phyloP scores from a whole-genome alignment of 2,113 vertebrate genomes.

The Aramus guarauna region DNA sequence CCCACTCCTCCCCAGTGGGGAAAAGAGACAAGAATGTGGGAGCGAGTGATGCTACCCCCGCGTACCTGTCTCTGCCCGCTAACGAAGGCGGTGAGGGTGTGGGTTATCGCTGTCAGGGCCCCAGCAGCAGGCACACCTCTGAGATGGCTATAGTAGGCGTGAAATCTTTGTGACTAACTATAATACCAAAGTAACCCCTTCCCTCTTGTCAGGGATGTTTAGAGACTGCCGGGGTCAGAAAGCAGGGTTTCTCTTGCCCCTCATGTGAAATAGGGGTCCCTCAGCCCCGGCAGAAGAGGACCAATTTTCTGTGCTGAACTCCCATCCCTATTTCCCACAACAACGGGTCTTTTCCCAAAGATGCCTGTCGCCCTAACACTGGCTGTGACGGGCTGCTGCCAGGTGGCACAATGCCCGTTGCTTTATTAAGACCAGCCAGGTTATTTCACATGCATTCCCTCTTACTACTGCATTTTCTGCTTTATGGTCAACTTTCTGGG shows the following conservation, averaged over 20 bases:
- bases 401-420: fast-evolving
- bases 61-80: neutral
- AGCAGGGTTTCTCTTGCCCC: fast-evolving
- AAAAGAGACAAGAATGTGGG: neutral
- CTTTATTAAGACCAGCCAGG: neutral
- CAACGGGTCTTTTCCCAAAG: fast-evolving
- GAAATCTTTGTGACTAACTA: neutral
- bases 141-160: neutral
- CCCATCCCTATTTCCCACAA: neutral
- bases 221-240: neutral
- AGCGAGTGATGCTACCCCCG: fast-evolving
- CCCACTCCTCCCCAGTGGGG: neutral
- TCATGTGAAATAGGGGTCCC: fast-evolving
- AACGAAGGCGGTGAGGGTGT: neutral
- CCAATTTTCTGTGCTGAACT: neutral
- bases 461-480: neutral
- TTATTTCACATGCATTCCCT: neutral
- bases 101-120: neutral
- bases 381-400: fast-evolving
- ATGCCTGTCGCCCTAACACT: neutral
- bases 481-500: neutral
- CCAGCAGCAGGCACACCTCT: fast-evolving
- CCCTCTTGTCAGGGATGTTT: neutral
- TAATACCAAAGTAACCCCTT: neutral
- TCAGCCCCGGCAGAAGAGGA: neutral